Conservation (phyloP, 2,888 invertebrate species). For the Ceraclea dissimilis region DNA sequence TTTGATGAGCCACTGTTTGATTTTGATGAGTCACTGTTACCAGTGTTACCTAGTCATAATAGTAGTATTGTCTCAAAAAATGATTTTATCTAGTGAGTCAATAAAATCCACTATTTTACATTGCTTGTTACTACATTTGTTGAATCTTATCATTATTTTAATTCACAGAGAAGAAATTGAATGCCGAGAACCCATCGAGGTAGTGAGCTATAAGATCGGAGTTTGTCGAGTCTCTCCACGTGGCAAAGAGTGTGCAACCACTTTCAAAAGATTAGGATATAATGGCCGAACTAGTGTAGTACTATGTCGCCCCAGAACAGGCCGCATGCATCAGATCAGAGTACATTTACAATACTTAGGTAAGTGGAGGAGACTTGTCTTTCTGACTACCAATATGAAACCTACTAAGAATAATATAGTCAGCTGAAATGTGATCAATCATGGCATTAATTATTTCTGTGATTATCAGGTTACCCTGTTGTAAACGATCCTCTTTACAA, state of each 20-base stretch:
- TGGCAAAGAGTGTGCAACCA: constrained; percentile 88
- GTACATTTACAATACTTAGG: constrained; percentile 97
- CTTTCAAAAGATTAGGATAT: constrained; percentile 82
- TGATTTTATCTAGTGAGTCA: too few species aligned
- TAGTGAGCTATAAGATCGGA: constrained; percentile 92
- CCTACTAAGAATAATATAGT: neutral
- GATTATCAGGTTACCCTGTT: constrained; percentile 78
- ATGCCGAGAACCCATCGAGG: constrained; percentile 86
- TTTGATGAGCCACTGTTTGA: too few species aligned
- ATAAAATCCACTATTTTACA: too few species aligned
- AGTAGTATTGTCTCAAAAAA: too few species aligned
- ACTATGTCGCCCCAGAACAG: constrained; percentile 89
- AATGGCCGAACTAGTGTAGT: constrained; percentile 90
- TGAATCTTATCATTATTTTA: too few species aligned
- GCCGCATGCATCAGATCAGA: constrained; percentile 97
- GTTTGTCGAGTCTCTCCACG: constrained; percentile 89
- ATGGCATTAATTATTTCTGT: too few species aligned
- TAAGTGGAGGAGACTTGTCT: constrained; percentile 32
- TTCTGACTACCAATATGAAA: neutral
- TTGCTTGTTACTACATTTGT: too few species aligned
- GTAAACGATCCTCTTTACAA: constrained; percentile 97
- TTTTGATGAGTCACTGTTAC: too few species aligned
- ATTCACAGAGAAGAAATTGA: constrained; percentile 75
- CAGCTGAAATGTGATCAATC: too few species aligned
- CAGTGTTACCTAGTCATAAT: too few species aligned